Base-by-base conservation (phyloP, 2,888 invertebrate species). In the Macrosiphum euphorbiae region DNA sequence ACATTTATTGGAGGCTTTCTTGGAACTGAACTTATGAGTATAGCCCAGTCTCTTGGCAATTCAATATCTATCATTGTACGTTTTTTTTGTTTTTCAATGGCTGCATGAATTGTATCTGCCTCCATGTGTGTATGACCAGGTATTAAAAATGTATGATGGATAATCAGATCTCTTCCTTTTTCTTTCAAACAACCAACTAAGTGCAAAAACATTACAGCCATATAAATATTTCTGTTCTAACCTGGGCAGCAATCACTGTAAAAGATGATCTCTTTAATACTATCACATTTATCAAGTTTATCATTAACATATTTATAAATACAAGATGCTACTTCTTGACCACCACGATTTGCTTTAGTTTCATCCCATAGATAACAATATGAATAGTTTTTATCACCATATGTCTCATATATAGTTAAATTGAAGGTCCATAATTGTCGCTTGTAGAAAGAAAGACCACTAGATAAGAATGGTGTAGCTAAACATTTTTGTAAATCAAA, bases 101-200 rank as follows among this genome's bases (percentile, higher is more conserved):
- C 85, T 28, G 95, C 94, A 92, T 94, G 95, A 41, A 94, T 95
- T n/a, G 94, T 93, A 52, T 94, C 94, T 16, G 94, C 95, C 88
- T 94, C 94, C 94, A 95, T 94, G 52, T 94, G 93, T 20, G 91
- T 93, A 50, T 89, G 55, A 35, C 94, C 94, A 26, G 94, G 58
- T 44, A 94, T 94, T 87, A 94, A 47, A 94, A 92, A 94, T 92
- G 87, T 94, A 52, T 92, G 94, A 86, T 94, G 55, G 58, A 94
- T 88, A n/a, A 44, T 28, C n/a, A 86, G 7, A 47, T 87, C 7
- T 92, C 87, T 58, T 86, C 88, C 88, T 28, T 61, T 88, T 61
- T 67, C 86, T 50, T 92, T 87, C 8, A 52, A 92, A 84, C 4
- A 41, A 84, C n/a, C 67, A 50, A 94, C 67, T 55, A 87, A 41